Evolutionary conservation across 2,888 invertebrate genomes (phyloP), one percentile per base, ranked within the genome.

Genomic region (Lycocerus yunnanus): DNA sequence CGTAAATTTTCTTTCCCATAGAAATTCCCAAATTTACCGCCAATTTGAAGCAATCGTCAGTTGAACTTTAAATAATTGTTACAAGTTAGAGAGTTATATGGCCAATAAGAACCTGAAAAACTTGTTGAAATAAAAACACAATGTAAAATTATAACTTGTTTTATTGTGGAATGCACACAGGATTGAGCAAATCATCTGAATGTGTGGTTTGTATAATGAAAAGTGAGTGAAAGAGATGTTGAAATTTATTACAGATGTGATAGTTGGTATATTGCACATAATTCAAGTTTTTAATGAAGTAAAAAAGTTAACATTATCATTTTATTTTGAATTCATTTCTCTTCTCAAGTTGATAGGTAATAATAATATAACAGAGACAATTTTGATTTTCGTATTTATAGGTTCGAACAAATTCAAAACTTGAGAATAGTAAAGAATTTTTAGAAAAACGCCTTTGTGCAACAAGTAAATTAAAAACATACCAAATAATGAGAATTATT

Each of bases 111-210:
- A 43, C 43, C 43, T 43, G 43, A 43, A 43, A 43, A 43, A 43
- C 43, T 43, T 43, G 43, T 43, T 43, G 43, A 43, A 43, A 43
- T 43, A 43, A 43, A 43, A 43, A 43, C n/a, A 43, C 43, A 43
- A 43, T 58, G 59, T 61, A 69, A 20, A 72, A 63, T 58, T 67
- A 76, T 70, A 81, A 82, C 80, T 82, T 81, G 81, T 84, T 85
- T 85, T 84, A 84, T 84, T 84, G 83, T 84, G 83, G 83, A 84
- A 83, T 84, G 83, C 83, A 84, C 84, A 84, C 84, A 83, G 83
- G 84, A 84, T 83, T 84, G 84, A 85, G 84, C 84, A 84, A 84
- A 85, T 84, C 79, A 85, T 84, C 82, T 83, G 82, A 82, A 82
- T 83, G 83, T 83, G 82, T 83, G 81, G 80, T 80, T 80, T 79